A percentile compares a stretch with the other conserved stretches of the same genome.
Conservation (phyloP, 2,113 vertebrate species). For the Ceyx cyanopectus region DNA sequence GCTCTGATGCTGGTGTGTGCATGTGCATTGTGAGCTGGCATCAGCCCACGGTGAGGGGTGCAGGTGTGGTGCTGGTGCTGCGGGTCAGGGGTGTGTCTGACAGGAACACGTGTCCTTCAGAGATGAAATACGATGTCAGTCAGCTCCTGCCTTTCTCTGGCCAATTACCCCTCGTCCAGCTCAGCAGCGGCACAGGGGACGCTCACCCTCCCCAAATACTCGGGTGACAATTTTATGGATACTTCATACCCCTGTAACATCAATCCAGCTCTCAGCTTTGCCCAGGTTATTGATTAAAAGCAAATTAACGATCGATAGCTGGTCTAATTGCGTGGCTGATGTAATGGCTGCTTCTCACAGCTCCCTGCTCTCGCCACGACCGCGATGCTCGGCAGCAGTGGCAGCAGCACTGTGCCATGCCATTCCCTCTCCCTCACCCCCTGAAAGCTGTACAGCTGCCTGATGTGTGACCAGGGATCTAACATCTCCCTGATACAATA, state of each 20-base stretch:
- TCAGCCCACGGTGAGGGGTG: rapidly evolving
- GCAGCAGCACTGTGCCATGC: not conserved
- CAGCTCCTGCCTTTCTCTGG: not conserved
- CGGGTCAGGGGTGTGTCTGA: rapidly evolving
- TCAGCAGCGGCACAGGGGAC: not conserved
- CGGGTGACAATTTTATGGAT: not conserved
- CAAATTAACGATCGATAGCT: not conserved
- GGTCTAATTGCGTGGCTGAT: not conserved
- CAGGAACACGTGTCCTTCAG: not conserved
- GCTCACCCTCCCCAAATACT: not conserved
- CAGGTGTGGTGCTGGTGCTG: rapidly evolving
- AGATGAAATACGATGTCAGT: no score
- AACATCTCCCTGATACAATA: not conserved
- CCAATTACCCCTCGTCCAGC: rapidly evolving
- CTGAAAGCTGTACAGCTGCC: not conserved
- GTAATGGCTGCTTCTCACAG: not conserved
- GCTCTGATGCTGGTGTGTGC: rapidly evolving
- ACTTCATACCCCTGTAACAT: not conserved
- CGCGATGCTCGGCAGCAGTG: not conserved
- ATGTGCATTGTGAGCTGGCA: rapidly evolving
- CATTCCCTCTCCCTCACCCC: not conserved
- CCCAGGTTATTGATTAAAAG: slow-evolving; percentile 2
- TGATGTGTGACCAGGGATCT: not conserved
- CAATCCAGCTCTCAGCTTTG: not conserved
- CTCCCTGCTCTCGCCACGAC: rapidly evolving